Evolutionary conservation across 2,888 invertebrate species (phyloP).

Genomic region (Spisula subtruncata): DNA sequence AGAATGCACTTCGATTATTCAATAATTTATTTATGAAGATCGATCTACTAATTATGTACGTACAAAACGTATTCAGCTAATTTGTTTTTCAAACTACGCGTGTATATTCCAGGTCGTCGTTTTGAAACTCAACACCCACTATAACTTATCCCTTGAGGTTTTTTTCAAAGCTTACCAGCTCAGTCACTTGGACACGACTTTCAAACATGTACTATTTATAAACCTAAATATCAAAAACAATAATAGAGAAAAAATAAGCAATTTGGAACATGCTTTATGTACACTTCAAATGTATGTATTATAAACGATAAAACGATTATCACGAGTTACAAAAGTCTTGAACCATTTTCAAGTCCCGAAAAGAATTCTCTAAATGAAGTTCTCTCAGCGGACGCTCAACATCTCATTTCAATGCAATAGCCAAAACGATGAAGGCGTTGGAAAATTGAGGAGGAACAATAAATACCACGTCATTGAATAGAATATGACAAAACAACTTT

Average conservation of each 20-base stretch:
- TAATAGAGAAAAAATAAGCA: background rate
- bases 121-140: too few species aligned
- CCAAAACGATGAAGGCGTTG: background rate
- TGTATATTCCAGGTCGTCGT: too few species aligned
- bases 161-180: too few species aligned
- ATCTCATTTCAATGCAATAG: slow-evolving; percentile 3
- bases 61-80: too few species aligned
- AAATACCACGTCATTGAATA: background rate
- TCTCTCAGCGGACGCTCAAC: background rate
- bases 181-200: background rate
- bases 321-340: background rate
- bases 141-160: too few species aligned
- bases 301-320: background rate
- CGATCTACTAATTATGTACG: too few species aligned
- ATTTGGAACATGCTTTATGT: background rate
- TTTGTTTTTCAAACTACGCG: too few species aligned
- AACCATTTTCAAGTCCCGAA: background rate
- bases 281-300: background rate
- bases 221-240: background rate
- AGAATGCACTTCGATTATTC: too few species aligned
- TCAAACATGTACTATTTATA: background rate
- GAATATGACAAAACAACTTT: slow-evolving; percentile 1
- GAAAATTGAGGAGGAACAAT: background rate
- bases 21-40: too few species aligned
- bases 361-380: background rate